These are phyloP conservation scores for Nerophis ophidion DNA, from an alignment of 2,113 vertebrate genomes.

Conservation along the genomic window DNA sequence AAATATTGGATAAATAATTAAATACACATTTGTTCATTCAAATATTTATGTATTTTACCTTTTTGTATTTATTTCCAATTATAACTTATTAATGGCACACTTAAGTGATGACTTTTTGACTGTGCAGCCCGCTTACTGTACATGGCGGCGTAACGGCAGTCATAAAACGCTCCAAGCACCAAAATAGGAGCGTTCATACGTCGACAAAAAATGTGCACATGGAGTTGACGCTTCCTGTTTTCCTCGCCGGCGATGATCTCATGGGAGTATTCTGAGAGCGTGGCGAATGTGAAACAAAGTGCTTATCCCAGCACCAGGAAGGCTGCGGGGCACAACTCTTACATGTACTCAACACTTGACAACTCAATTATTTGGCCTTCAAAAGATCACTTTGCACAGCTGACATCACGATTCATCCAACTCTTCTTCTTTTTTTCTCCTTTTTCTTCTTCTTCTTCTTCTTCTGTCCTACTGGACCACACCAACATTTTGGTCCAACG, in stretches of 20 bases:
- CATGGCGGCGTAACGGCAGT: conserved; percentile 13
- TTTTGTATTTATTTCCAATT: too few species aligned
- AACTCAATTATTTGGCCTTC: conserved; percentile 62
- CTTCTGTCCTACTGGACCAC: conserved; percentile 33
- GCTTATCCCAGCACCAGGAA: conserved; percentile 41
- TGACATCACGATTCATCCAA: conserved; percentile 64
- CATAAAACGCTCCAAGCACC: conserved; percentile 7
- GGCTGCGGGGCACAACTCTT: conserved; percentile 30
- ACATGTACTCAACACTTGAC: conserved; percentile 52
- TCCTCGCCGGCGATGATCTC: conserved; percentile 24
- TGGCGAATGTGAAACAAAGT: conserved; percentile 48
- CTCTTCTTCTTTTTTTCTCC: conserved; percentile 13
- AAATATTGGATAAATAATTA: too few species aligned
- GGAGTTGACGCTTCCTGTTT: conserved; percentile 27
- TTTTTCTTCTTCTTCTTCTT: too few species aligned
- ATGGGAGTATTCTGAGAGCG: conserved; percentile 39
- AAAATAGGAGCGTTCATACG: not conserved
- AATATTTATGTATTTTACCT: too few species aligned
- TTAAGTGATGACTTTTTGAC: too few species aligned
- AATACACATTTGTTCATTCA: too few species aligned
- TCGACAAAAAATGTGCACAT: conserved; percentile 31
- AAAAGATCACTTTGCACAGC: conserved; percentile 38
- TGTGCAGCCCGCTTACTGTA: too few species aligned
- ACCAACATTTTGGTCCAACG: conserved; percentile 24
- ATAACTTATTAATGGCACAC: too few species aligned